These are phyloP conservation scores for Zophobas morio DNA, from an alignment of 1,140 invertebrate genomes.

Conservation along the genomic window DNA sequence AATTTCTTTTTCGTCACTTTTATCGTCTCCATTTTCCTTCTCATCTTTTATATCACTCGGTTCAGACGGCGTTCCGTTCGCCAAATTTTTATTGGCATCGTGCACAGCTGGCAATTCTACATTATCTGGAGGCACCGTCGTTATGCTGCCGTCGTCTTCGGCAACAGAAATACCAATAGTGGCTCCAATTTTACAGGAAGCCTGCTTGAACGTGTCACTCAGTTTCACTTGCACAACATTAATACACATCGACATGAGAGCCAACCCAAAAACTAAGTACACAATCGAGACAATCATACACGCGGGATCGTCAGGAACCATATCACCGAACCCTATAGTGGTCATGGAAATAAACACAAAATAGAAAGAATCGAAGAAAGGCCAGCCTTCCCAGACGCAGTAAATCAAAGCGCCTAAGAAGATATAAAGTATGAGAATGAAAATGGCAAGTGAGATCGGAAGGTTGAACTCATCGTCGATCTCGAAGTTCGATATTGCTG, in stretches of 20 bases:
- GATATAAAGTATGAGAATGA: conserved; percentile 88
- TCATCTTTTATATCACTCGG: neutral
- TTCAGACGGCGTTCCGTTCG: neutral
- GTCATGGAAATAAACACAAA: conserved; percentile 96
- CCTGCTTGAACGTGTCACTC: conserved; percentile 86
- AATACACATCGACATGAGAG: conserved; percentile 97
- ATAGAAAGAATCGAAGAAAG: conserved; percentile 91
- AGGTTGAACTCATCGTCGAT: conserved; percentile 96
- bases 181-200: conserved; percentile 88
- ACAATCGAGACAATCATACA: conserved; percentile 95
- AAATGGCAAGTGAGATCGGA: conserved; percentile 88
- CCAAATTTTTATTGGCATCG: conserved; percentile 36
- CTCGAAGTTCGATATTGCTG: conserved; percentile 77
- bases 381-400: conserved; percentile 85
- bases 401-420: conserved; percentile 87
- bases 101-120: conserved; percentile 65
- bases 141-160: conserved; percentile 74
- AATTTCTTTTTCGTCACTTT: neutral
- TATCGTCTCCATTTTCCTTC: neutral
- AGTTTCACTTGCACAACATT: conserved; percentile 93
- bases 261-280: conserved; percentile 94
- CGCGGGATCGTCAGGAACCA: conserved; percentile 89
- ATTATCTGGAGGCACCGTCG: conserved; percentile 58
- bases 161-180: conserved; percentile 85
- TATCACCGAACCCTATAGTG: conserved; percentile 94